Conservation (phyloP, 2,888 invertebrate genomes). For the Troglohyphantes excavatus region DNA sequence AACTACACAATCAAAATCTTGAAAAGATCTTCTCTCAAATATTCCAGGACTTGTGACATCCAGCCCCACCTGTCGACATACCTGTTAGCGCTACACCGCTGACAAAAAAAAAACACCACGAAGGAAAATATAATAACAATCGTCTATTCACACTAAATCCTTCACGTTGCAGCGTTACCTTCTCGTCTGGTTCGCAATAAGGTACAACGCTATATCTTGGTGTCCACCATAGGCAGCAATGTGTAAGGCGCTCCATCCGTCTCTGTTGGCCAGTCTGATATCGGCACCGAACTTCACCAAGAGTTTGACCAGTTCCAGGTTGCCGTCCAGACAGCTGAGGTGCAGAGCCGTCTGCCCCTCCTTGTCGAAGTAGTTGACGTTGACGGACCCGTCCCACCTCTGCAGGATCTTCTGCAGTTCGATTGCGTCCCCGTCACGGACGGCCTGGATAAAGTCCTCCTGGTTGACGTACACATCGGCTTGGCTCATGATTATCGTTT, state of each 20-base stretch:
- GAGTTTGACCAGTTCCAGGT: slow-evolving; percentile 83
- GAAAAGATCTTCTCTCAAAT: too few species aligned
- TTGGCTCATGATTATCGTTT: slow-evolving; percentile 50
- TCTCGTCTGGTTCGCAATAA: slow-evolving; percentile 80
- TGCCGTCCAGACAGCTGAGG: slow-evolving; percentile 82
- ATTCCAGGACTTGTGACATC: too few species aligned
- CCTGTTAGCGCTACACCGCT: neutral
- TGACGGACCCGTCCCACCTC: slow-evolving; percentile 82
- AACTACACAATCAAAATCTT: too few species aligned
- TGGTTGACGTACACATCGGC: slow-evolving; percentile 79
- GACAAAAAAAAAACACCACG: too few species aligned
- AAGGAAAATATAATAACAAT: slow-evolving; percentile 29
- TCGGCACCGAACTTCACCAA: slow-evolving; percentile 83
- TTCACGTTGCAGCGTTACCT: slow-evolving; percentile 49
- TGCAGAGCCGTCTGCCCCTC: slow-evolving; percentile 83
- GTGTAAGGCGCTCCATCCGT: slow-evolving; percentile 82
- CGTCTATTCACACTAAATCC: slow-evolving; percentile 48
- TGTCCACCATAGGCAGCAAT: slow-evolving; percentile 83
- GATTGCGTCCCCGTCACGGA: slow-evolving; percentile 82
- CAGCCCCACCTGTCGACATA: too few species aligned
- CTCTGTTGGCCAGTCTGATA: slow-evolving; percentile 82
- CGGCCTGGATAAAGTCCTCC: slow-evolving; percentile 82
- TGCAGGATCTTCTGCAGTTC: slow-evolving; percentile 82
- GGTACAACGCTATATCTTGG: slow-evolving; percentile 82
- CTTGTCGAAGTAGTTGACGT: slow-evolving; percentile 82